Evolutionary conservation across 2,797 vertebrate species (phyloP).

Genomic region (Scolopax bukidnonensis): DNA sequence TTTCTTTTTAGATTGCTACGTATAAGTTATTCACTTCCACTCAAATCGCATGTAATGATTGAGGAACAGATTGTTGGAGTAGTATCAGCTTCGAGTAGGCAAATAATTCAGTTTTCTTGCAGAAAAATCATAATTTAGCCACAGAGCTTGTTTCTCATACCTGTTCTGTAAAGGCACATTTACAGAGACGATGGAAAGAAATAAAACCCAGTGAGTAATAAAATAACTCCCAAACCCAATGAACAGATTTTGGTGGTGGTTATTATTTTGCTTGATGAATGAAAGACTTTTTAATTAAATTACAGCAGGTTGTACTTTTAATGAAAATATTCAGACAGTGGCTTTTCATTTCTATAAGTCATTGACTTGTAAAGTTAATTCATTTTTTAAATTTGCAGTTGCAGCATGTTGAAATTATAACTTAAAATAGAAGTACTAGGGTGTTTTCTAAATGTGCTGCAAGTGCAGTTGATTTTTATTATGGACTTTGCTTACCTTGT

Average conservation of each 20-base stretch:
- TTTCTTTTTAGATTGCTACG: not conserved
- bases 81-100: not conserved
- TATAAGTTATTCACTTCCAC: not conserved
- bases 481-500: not conserved
- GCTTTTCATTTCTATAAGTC: slow-evolving; percentile 5
- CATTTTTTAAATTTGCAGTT: not conserved
- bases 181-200: not conserved
- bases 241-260: not conserved
- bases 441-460: not conserved
- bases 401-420: not conserved
- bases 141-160: not conserved
- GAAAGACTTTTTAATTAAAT: slow-evolving; percentile 17
- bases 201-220: not conserved
- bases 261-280: not conserved
- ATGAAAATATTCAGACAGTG: not conserved
- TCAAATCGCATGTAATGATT: not conserved
- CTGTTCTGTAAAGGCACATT: not conserved
- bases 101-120: not conserved
- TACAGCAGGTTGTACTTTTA: not conserved
- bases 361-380: slow-evolving; percentile 22
- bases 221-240: not conserved
- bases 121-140: not conserved
- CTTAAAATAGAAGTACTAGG: not conserved
- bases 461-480: not conserved
- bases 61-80: not conserved